Conservation (phyloP, 2,888 invertebrate genomes). For the Epiblema foenella region DNA sequence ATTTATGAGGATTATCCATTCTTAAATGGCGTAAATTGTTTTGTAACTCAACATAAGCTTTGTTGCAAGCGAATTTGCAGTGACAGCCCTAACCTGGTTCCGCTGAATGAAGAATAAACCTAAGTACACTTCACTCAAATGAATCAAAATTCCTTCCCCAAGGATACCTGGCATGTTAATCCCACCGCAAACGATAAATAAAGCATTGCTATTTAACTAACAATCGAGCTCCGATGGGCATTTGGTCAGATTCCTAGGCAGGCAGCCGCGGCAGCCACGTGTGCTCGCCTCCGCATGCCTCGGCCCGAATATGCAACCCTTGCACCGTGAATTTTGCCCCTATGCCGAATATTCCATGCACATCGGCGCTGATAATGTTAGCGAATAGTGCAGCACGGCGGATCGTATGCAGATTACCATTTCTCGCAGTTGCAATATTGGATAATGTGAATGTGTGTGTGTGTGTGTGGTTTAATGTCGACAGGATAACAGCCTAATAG, state of each 20-base stretch:
- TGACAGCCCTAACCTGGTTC: conserved; percentile 31
- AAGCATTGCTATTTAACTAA: conserved; percentile 78
- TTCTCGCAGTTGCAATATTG: conserved; percentile 51
- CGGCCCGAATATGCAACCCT: conserved; percentile 75
- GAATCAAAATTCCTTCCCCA: conserved; percentile 55
- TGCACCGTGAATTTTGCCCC: conserved; percentile 77
- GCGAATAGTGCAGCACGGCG: conserved; percentile 65
- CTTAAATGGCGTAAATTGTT: conserved; percentile 62
- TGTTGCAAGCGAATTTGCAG: conserved; percentile 46
- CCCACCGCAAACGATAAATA: conserved; percentile 71
- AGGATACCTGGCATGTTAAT: conserved; percentile 57
- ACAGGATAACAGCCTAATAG: conserved; percentile 51
- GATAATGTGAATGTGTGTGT: conserved; percentile 49
- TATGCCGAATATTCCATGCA: conserved; percentile 79
- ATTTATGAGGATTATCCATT: conserved; percentile 81
- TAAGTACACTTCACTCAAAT: conserved; percentile 27
- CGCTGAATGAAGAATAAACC: conserved; percentile 9
- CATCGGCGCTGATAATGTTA: conserved; percentile 71
- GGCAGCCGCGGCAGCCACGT: conserved; percentile 79
- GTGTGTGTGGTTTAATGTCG: conserved; percentile 53
- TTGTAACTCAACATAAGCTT: conserved; percentile 54
- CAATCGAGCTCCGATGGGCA: conserved; percentile 81
- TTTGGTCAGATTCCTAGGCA: conserved; percentile 82
- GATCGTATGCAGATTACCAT: conserved; percentile 59
- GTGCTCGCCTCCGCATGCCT: conserved; percentile 79